A percentile compares a stretch with the other conserved stretches of the same genome.
Evolutionary conservation across 2,888 invertebrate genomes (phyloP).

Genomic region (Rosalia funebris): DNA sequence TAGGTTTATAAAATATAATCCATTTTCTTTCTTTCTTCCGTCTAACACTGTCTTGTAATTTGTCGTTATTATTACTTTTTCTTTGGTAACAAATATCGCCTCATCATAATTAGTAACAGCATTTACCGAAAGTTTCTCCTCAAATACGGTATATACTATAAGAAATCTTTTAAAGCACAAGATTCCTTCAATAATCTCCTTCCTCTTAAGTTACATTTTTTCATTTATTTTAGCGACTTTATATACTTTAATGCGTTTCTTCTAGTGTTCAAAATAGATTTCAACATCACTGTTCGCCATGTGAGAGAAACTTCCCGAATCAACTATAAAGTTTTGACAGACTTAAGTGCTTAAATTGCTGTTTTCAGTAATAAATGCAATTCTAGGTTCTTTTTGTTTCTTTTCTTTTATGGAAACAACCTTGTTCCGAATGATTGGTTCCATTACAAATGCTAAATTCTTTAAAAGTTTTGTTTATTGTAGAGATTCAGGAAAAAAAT

Average conservation of each 20-base stretch:
- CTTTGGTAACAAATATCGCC: constrained; percentile 42
- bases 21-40: constrained; percentile 34
- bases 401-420: not conserved
- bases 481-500: no score
- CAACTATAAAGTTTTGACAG: constrained; percentile 6
- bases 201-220: constrained; percentile 22
- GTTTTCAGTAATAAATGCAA: constrained; percentile 17
- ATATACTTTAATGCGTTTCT: constrained; percentile 1
- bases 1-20: constrained; percentile 30
- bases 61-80: constrained; percentile 41
- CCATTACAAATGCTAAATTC: constrained; percentile 5
- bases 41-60: constrained; percentile 33
- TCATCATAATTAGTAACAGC: constrained; percentile 46
- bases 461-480: not conserved
- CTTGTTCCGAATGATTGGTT: constrained; percentile 6
- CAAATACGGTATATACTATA: constrained; percentile 47
- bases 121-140: constrained; percentile 50
- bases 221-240: constrained; percentile 26
- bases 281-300: constrained; percentile 28
- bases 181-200: constrained; percentile 26
- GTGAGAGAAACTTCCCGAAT: constrained; percentile 29
- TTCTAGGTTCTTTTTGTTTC: constrained; percentile 8
- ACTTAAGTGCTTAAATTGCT: not conserved
- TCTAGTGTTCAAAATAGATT: not conserved
- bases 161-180: constrained; percentile 39